A percentile compares a stretch with the other conserved stretches of the same genome.
These are phyloP conservation scores for Agrotis exclamationis DNA, from an alignment of 2,888 invertebrate genomes.

Conservation along the genomic window DNA sequence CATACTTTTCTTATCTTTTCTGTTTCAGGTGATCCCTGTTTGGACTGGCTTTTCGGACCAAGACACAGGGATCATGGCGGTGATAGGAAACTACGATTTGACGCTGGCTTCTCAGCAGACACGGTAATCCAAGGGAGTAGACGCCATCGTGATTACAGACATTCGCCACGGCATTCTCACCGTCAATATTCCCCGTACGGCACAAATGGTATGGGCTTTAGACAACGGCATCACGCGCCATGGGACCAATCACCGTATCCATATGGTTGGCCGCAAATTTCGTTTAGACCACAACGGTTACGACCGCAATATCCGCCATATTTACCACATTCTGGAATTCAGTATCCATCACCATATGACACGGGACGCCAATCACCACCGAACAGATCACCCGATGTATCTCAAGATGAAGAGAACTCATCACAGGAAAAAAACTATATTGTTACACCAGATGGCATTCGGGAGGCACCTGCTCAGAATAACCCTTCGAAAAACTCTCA, in stretches of 20 bases:
- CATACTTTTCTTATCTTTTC: neutral
- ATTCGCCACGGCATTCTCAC: too few relatives aligned
- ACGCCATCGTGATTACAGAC: neutral
- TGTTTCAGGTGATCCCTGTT: constrained; percentile 22
- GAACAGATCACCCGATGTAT: neutral
- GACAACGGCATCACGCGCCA: too few relatives aligned
- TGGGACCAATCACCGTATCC: neutral
- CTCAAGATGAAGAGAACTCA: too few relatives aligned
- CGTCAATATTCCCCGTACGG: neutral
- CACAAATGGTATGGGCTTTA: neutral
- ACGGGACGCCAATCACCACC: neutral
- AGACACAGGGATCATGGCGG: neutral
- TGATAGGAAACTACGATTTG: neutral
- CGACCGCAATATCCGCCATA: too few relatives aligned
- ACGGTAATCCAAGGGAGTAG: neutral
- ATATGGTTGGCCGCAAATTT: neutral
- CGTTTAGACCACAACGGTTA: neutral
- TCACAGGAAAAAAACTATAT: neutral
- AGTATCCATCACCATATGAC: neutral
- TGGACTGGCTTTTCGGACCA: neutral
- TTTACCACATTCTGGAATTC: neutral
- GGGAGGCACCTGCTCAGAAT: neutral
- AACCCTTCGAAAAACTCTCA: too few relatives aligned
- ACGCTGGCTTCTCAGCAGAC: too few relatives aligned
- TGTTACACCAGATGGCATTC: constrained; percentile 22